These are phyloP conservation scores for Pheosia gnoma DNA, from an alignment of 2,888 invertebrate genomes.

Conservation along the genomic window DNA sequence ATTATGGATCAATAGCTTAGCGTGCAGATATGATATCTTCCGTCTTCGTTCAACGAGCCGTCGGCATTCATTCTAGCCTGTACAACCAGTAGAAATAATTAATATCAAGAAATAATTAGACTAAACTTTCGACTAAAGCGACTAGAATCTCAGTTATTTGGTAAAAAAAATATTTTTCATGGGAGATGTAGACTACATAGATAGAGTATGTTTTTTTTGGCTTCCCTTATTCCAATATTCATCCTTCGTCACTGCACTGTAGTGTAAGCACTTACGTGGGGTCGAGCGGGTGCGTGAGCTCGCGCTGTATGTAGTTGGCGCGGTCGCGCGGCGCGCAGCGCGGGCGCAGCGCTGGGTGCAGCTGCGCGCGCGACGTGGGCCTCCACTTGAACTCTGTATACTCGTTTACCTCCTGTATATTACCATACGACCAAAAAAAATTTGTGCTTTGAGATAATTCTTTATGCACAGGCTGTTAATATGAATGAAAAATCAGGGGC, in stretches of 20 bases:
- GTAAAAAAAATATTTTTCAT: too few species aligned
- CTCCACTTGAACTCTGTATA: constrained; percentile 56
- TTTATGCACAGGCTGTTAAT: too few species aligned
- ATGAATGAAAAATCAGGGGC: too few species aligned
- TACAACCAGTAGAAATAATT: background rate
- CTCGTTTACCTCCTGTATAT: constrained; percentile 59
- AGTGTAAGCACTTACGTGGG: constrained; percentile 38
- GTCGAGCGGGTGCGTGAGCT: constrained; percentile 34
- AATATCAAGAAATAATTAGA: background rate
- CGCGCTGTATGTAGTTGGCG: constrained; percentile 47
- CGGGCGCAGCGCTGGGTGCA: constrained; percentile 58
- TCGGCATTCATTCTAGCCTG: background rate
- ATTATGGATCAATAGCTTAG: constrained; percentile 23
- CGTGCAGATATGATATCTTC: constrained; percentile 27
- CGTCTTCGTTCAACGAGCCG: constrained; percentile 1
- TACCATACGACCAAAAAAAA: background rate
- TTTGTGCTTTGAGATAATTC: too few species aligned
- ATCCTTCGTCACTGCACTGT: background rate
- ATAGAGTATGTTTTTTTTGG: too few species aligned
- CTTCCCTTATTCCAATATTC: too few species aligned
- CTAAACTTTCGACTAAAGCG: too few species aligned
- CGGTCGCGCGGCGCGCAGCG: constrained; percentile 44
- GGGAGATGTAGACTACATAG: too few species aligned
- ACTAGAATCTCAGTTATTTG: too few species aligned
- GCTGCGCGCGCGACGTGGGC: constrained; percentile 44